These are phyloP conservation scores for Nyctereutes procyonoides DNA, from an alignment of 2,113 vertebrate species.

Conservation along the genomic window DNA sequence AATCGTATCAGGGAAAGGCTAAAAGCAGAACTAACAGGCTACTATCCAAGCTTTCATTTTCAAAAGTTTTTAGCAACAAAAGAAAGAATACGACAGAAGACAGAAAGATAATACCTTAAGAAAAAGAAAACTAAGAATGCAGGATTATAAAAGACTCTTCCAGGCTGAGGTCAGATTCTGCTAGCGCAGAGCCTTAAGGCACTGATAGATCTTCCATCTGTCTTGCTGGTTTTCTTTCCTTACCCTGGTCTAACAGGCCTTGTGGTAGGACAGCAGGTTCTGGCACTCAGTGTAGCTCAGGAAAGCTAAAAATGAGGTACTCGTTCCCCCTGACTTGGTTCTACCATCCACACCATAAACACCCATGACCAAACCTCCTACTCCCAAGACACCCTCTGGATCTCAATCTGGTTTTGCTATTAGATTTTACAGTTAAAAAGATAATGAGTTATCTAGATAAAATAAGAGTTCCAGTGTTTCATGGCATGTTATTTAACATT, in stretches of 20 bases:
- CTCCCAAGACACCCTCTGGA: background rate
- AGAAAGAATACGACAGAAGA: background rate
- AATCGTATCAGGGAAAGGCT: background rate
- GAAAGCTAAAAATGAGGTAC: background rate
- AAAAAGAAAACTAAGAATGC: background rate
- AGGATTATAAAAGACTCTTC: background rate
- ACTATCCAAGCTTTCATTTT: background rate
- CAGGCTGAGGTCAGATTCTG: background rate
- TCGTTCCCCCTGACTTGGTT: background rate
- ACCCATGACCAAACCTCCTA: background rate
- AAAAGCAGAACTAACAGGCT: background rate
- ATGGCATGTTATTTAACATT: background rate
- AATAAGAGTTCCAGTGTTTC: background rate
- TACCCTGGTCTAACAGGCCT: background rate
- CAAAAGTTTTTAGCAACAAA: background rate
- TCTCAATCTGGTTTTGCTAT: background rate
- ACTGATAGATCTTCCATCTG: background rate
- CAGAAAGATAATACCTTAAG: background rate
- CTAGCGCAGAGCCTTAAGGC: background rate
- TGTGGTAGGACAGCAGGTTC: fast-evolving
- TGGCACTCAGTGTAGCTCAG: no score
- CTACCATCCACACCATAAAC: background rate
- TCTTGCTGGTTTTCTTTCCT: background rate
- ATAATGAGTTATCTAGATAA: background rate
- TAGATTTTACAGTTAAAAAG: background rate